Evolutionary conservation across 1,140 invertebrate genomes (phyloP).

Genomic region (Pseudobourletiella spinata): DNA sequence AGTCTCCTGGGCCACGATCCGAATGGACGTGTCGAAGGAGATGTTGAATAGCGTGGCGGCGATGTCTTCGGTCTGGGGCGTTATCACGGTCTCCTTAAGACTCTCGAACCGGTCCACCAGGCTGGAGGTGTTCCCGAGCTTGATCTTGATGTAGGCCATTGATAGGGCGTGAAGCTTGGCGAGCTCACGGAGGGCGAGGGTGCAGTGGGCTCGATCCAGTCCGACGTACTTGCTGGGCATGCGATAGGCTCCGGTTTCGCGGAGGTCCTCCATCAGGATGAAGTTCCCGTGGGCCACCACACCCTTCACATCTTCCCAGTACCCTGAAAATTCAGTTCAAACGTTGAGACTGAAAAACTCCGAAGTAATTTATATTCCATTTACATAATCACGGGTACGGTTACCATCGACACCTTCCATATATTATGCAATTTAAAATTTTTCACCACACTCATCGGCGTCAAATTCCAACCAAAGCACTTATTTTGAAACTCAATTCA

Average conservation of each 20-base stretch:
- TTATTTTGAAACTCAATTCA: too few relatives aligned
- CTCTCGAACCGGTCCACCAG: background rate
- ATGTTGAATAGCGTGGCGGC: background rate
- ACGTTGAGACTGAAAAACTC: too few relatives aligned
- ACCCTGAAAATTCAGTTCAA: conserved; percentile 1
- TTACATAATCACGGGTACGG: too few relatives aligned
- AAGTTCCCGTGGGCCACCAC: conserved; percentile 3
- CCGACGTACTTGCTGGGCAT: background rate
- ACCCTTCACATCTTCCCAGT: background rate
- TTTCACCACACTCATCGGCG: too few relatives aligned
- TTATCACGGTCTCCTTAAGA: background rate
- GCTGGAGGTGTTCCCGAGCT: background rate
- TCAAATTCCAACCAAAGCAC: too few relatives aligned
- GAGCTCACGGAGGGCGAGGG: background rate
- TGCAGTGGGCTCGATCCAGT: conserved; percentile 1
- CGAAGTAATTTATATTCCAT: too few relatives aligned
- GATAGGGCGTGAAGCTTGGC: conserved; percentile 7
- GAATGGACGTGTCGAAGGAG: background rate
- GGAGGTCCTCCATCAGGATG: background rate
- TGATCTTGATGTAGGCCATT: conserved; percentile 35
- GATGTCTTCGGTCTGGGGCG: background rate
- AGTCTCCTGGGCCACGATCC: background rate
- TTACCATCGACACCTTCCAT: too few relatives aligned
- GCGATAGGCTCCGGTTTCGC: background rate
- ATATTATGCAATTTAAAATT: too few relatives aligned